Base-by-base conservation (phyloP, 1,140 invertebrate species). In the Aphidius gifuensis region DNA sequence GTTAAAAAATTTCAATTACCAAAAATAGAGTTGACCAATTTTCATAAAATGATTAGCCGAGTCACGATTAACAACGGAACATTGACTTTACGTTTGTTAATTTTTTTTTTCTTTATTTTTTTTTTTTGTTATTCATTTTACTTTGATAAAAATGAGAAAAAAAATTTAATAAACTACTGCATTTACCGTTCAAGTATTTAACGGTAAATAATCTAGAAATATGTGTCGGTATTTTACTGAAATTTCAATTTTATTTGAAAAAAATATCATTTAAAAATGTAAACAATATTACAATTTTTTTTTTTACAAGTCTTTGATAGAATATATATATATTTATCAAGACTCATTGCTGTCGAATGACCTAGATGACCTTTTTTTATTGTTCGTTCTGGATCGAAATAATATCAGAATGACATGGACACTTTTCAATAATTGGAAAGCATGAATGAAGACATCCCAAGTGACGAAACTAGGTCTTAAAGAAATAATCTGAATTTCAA, bases 61-160 rank as follows among this genome's bases (percentile, higher is more conserved):
- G 61, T 63, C 61, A 63, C 61, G 61, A 63, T 63, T 50, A 16
- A 9, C 56, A 63, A 63, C 55, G 55, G 61, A 53, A 58, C 47
- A 39, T 53, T 23, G 39, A 50, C 39, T 42, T 57, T 63, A 58
- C 53, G 47, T 57, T 47, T 21, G 45, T 39, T 32, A 58, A 45
- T 55, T 43, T 55, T 55, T 55, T 55, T 5, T 55, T 55, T 16
- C 11, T n/a, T 8, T 40, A 42, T 11, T 55, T 40, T 11, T 11
- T 39, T n/a, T 16, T 16, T 16, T 16, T 16, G 16, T 16, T 16
- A 16, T 16, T 16, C 16, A 16, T 16, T 16, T 16, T 16, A 16
- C 16, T 16, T 16, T 16, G 16, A 16, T 16, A 16, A 16, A 16
- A 16, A 16, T 16, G 16, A 16, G 16, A 16, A 23, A 40, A 16